A percentile compares a stretch with the other conserved stretches of the same genome.
Conservation (phyloP, 2,797 vertebrate genomes). For the Hybognathus amarus region DNA sequence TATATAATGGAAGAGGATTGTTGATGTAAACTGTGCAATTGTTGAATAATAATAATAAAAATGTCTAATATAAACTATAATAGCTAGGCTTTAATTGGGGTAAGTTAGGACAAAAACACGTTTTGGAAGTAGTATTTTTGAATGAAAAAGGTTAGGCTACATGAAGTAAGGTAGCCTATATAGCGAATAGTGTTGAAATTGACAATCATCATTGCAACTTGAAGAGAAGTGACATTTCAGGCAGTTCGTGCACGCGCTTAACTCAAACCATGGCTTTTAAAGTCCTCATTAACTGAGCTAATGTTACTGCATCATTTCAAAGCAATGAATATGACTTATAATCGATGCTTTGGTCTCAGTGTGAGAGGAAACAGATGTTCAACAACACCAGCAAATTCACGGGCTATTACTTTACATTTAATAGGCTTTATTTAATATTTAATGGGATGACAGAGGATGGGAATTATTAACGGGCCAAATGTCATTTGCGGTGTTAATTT, state of each 20-base stretch:
- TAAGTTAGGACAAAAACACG: neutral
- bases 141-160: neutral
- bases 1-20: too few species aligned
- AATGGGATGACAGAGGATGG: neutral
- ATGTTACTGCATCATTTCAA: neutral
- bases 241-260: neutral
- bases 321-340: neutral
- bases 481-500: neutral
- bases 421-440: slow-evolving; percentile 35
- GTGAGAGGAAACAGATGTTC: slow-evolving; percentile 21
- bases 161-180: too few species aligned
- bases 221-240: neutral
- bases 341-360: neutral
- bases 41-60: too few species aligned
- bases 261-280: slow-evolving; percentile 4
- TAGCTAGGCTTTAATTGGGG: neutral
- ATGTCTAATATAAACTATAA: neutral
- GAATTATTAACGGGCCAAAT: slow-evolving; percentile 17
- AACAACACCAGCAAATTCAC: slow-evolving; percentile 19
- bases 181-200: neutral
- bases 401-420: slow-evolving; percentile 31
- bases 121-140: neutral
- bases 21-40: too few species aligned
- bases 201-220: neutral
- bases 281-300: neutral